Percentiles rank a stretch among this genome's conserved stretches.
These are phyloP conservation scores for Hypocryptadius cinnamomeus DNA, from an alignment of 2,113 vertebrate genomes.

Conservation along the genomic window DNA sequence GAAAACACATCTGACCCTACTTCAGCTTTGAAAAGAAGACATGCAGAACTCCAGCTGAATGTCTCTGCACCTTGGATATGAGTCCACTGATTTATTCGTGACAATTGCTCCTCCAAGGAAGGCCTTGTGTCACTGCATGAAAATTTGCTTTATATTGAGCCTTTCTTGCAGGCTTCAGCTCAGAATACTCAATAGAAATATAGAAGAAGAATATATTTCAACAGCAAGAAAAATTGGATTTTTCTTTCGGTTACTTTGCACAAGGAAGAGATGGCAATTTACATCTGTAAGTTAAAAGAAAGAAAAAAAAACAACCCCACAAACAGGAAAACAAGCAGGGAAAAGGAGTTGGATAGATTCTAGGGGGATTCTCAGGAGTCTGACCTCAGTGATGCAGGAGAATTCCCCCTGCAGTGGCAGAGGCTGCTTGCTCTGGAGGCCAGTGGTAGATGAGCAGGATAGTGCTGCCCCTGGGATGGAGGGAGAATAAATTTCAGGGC, in stretches of 20 bases:
- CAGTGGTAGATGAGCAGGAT: background rate
- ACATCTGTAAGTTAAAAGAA: background rate
- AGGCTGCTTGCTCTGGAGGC: background rate
- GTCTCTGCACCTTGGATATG: background rate
- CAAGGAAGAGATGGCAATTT: background rate
- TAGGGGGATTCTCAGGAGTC: background rate
- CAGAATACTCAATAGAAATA: background rate
- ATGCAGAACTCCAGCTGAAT: rapidly evolving
- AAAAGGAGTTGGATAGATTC: background rate
- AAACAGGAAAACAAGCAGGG: background rate
- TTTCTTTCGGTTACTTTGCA: background rate
- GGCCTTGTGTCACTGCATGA: background rate
- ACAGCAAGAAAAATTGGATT: background rate
- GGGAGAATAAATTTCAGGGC: background rate
- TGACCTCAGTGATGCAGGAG: background rate
- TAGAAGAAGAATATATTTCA: background rate
- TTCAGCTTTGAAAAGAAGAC: background rate
- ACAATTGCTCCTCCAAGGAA: background rate
- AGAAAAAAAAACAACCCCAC: background rate
- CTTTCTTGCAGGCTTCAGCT: background rate
- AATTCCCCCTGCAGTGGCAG: background rate
- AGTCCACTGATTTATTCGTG: background rate
- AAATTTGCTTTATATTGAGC: background rate
- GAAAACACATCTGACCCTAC: background rate
- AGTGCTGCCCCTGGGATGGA: background rate